Conservation (phyloP, 2,113 vertebrate species). For the Odocoileus virginianus region DNA sequence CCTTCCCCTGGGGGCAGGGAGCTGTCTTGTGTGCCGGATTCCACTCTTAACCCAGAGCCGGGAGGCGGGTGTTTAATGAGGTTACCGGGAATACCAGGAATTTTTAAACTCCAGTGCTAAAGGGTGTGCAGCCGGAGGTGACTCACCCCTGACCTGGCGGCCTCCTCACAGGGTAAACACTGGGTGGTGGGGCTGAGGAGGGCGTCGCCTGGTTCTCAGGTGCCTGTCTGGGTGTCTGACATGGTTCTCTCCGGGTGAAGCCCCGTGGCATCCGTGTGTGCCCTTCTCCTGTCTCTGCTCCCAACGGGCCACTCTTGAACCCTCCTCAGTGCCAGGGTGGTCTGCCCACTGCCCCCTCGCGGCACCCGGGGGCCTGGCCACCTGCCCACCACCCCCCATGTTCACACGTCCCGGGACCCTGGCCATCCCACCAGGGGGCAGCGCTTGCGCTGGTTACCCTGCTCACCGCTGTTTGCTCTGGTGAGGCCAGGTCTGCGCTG, state of each 20-base stretch:
- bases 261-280: fast-evolving
- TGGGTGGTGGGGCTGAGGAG: not conserved
- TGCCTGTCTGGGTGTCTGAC: not conserved
- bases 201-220: not conserved
- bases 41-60: fast-evolving
- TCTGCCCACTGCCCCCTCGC: not conserved
- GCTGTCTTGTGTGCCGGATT: not conserved
- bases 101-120: not conserved
- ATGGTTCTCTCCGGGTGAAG: not conserved
- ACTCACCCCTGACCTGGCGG: not conserved
- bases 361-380: not conserved
- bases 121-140: fast-evolving
- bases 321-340: not conserved
- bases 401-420: not conserved
- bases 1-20: fast-evolving
- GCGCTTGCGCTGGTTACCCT: not conserved
- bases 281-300: too few relatives aligned
- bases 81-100: not conserved
- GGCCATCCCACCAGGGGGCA: fast-evolving
- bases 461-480: not conserved
- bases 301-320: fast-evolving
- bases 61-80: not conserved
- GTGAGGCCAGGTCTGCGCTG: not conserved
- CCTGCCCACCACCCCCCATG: not conserved
- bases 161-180: not conserved